Base-by-base conservation (phyloP, 2,888 invertebrate species). In the Yponomeuta cagnagella region DNA sequence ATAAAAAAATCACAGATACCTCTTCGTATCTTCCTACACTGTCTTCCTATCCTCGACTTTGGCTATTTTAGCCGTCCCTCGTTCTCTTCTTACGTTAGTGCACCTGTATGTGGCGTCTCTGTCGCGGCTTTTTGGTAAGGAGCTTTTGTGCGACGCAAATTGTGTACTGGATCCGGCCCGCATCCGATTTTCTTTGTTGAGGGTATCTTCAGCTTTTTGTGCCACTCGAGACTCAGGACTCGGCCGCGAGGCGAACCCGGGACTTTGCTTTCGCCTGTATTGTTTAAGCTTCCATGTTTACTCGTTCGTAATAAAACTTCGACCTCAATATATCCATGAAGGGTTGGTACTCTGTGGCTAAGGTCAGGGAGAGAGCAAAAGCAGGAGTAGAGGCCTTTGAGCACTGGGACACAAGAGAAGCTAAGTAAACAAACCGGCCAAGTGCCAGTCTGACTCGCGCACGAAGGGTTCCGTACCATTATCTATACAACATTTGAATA, bases 91-190 rank as follows among this genome's bases (percentile, higher is more conserved):
- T 31, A 31, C 31, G 10, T 9, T 10, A n/a, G 23, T n/a, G 23
- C n/a, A 23, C 10, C 12, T 52, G 68, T 10, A 48, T 69, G 23
- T 30, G 52, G 31, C n/a, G 48, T 69, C 68, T 52, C 52, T 10
- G 8, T 69, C 68, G 9, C 15, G 48, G 15, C 67, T 69, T 52
- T 52, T 30, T 10, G 30, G 68, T 68, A 52, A 70, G 63, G 63
- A 23, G 70, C 70, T 70, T 37, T 70, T 70, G 63, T 63, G 23
- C 30, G n/a, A 37, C 63, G 37, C 33, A 37, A 69, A 69, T 69
- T 69, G 69, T 69, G 63, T 63, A 15, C 63, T 15, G 37, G 37
- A 69, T 63, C 69, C 63, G 58, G 63, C 37, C 6, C 9, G 30
- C 58, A 33, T 69, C 52, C 68, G 30, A 23, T 63, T 69, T 63